Percentiles rank a stretch among this genome's conserved stretches.
These are phyloP conservation scores for Laupala kohalensis DNA, from an alignment of 1,140 invertebrate genomes.

Conservation along the genomic window DNA sequence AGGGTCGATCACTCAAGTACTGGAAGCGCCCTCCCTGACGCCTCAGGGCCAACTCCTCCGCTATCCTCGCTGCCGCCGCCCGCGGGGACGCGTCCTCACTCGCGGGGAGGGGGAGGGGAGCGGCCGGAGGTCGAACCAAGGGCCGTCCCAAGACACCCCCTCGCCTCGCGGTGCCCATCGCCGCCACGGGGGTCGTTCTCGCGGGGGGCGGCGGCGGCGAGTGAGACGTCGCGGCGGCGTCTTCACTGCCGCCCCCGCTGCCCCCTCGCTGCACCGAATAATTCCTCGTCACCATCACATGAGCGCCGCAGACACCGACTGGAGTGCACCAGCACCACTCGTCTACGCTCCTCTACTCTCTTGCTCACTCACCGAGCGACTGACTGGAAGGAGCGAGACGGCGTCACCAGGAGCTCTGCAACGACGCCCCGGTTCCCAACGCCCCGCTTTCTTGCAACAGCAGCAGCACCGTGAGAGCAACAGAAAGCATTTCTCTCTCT, in stretches of 20 bases:
- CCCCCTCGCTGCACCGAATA: not conserved
- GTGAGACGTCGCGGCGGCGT: no score
- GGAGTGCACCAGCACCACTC: not conserved
- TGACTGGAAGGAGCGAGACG: not conserved
- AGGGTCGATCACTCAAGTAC: slow-evolving; percentile 17
- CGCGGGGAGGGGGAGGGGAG: no score
- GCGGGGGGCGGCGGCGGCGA: no score
- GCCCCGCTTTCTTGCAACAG: not conserved
- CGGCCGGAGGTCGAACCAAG: no score
- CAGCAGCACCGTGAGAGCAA: no score
- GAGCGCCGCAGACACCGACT: not conserved
- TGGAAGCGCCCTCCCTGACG: slow-evolving; percentile 14
- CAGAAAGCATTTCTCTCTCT: not conserved
- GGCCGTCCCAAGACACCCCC: no score
- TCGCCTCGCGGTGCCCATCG: no score
- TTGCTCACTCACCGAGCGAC: not conserved
- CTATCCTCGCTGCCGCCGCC: not conserved
- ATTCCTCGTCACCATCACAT: not conserved
- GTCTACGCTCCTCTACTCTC: not conserved
- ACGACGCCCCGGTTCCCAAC: not conserved
- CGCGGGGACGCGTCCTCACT: no score
- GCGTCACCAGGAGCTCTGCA: no score
- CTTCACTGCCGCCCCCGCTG: no score
- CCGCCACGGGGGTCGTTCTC: no score
- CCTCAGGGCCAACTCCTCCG: not conserved